Base-by-base conservation (phyloP, 2,888 invertebrate species). In the Ischnura elegans region DNA sequence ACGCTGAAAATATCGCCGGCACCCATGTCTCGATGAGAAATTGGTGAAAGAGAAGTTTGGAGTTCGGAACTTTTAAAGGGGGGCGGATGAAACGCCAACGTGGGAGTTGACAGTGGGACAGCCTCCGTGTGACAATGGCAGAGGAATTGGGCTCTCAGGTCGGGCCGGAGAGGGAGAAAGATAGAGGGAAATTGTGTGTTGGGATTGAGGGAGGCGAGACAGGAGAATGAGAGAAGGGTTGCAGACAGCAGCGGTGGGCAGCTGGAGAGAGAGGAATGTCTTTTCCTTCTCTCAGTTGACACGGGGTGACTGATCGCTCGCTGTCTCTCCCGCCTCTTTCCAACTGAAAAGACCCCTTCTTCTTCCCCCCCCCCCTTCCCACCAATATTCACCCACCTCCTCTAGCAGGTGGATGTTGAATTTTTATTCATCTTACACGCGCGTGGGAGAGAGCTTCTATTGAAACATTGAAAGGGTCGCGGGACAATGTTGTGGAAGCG, bases 251-350 rank as follows among this genome's bases (percentile, higher is more conserved):
- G 76, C 61, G 76, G n/a, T 25, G 76, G 66, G 66, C 21, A 29
- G 66, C 29, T 61, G 61, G 25, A 25, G 6, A 61, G 36, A 21
- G 76, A 25, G 90, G 61, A 90, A 90, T 90, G 90, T 47, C 43
- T 90, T 36, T 36, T 51, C 2, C 16, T 45, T n/a, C n/a, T n/a
- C n/a, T 19, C 16, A 90, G 90, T 90, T 90, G 90, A 90, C 90
- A 61, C n/a, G 45, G 0, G 29, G 90, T 90, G 90, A 90, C 55
- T 90, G 90, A 90, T 90, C 90, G 66, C 51, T 66, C 61, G 43
- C 43, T 42, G 90, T 90, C 90, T 51, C 61, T 61, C 47, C 85
- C 85, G 36, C 5, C 36, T 36, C 87, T 61, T 43, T 42, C 85
- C 29, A 6, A 2, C 36, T 36, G 47, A 51, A 47, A 47, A 51